phyloP scores from a whole-genome alignment of 2,113 vertebrate genomes.

The Grallaria varia region DNA sequence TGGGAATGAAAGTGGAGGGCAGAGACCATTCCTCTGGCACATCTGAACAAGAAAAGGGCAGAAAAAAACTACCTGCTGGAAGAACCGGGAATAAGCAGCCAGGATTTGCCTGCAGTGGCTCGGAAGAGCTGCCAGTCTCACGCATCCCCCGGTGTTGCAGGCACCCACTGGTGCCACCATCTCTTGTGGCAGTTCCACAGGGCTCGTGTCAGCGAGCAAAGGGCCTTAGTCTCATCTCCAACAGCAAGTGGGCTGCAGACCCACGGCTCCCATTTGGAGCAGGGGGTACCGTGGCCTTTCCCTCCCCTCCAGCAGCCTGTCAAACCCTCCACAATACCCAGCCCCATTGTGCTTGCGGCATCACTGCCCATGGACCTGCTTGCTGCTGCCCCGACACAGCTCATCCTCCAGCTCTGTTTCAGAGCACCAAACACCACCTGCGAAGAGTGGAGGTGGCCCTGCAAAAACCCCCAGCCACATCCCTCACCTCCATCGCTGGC shows the following conservation, averaged over 20 bases:
- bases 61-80: background rate
- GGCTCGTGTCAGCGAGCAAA: fast-evolving
- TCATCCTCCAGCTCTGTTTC: fast-evolving
- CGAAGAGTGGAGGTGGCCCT: fast-evolving
- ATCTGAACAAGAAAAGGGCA: background rate
- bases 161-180: fast-evolving
- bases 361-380: fast-evolving
- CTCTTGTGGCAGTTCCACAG: fast-evolving
- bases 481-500: fast-evolving
- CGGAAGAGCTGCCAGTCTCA: fast-evolving
- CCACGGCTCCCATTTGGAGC: fast-evolving
- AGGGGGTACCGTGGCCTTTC: fast-evolving
- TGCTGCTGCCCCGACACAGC: fast-evolving
- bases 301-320: background rate
- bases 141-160: background rate
- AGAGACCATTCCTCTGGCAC: fast-evolving
- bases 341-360: fast-evolving
- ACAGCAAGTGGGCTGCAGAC: background rate
- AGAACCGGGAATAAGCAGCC: background rate
- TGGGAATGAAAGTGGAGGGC: background rate
- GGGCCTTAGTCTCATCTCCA: background rate
- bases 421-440: fast-evolving
- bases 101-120: background rate
- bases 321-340: background rate
- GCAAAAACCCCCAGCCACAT: fast-evolving